phyloP scores from a whole-genome alignment of 2,113 vertebrate species.

The Aythya baeri region DNA sequence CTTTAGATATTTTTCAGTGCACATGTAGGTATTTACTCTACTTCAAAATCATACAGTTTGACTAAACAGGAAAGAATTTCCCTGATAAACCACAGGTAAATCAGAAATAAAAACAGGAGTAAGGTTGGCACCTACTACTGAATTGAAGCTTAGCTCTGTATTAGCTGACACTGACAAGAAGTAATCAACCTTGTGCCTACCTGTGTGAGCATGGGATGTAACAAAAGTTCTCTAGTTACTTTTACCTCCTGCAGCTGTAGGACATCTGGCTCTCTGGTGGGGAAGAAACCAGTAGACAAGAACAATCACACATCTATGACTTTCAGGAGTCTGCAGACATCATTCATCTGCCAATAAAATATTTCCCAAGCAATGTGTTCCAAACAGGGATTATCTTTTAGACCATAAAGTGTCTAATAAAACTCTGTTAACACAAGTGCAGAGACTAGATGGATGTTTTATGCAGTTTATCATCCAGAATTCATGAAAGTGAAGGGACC shows the following conservation, averaged over 20 bases:
- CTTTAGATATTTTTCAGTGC: neutral
- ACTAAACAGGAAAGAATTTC: neutral
- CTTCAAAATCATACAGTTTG: neutral
- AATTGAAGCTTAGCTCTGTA: neutral
- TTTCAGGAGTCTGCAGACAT: neutral
- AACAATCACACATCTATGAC: neutral
- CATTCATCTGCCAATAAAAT: neutral
- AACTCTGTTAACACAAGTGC: neutral
- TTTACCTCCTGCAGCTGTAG: neutral
- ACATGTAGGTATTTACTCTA: neutral
- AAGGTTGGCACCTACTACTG: neutral
- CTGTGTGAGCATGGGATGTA: neutral
- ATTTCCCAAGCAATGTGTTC: neutral
- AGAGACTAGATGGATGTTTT: neutral
- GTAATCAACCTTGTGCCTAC: neutral
- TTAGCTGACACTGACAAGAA: neutral
- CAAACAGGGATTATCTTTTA: neutral
- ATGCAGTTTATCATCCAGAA: neutral
- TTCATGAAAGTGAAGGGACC: neutral
- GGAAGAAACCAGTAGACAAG: accelerated
- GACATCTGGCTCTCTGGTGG: neutral
- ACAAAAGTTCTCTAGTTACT: neutral
- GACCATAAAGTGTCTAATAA: neutral
- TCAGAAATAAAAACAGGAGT: neutral
- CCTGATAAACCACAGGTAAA: neutral